These are phyloP conservation scores for Heliconius hortense DNA, from an alignment of 2,888 invertebrate species.

Conservation along the genomic window DNA sequence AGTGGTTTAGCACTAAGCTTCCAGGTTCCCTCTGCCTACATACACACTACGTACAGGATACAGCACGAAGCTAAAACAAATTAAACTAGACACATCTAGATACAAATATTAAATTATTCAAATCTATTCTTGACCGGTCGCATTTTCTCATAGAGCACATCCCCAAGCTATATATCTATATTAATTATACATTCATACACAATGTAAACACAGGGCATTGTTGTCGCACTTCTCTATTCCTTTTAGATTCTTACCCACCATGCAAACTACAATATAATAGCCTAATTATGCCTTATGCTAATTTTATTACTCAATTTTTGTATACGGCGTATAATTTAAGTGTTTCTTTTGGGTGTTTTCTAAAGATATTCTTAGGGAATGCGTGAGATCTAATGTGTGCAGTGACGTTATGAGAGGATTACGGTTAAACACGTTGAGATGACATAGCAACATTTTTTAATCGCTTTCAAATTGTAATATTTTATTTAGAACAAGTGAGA, in stretches of 20 bases:
- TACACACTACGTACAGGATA: not conserved
- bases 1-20: not conserved
- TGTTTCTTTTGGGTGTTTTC: constrained; percentile 48
- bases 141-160: constrained; percentile 66
- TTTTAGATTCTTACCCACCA: constrained; percentile 67
- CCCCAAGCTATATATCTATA: constrained; percentile 69
- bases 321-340: constrained; percentile 68
- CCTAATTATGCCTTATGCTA: constrained; percentile 77
- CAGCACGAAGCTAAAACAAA: not conserved
- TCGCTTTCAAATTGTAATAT: constrained; percentile 38
- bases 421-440: constrained; percentile 37
- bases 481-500: constrained; percentile 25
- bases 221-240: constrained; percentile 53
- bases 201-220: constrained; percentile 77
- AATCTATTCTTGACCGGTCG: constrained; percentile 61
- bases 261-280: constrained; percentile 74
- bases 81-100: not conserved
- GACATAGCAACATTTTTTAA: constrained; percentile 37
- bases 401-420: constrained; percentile 54
- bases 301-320: constrained; percentile 67
- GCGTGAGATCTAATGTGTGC: constrained; percentile 56
- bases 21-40: not conserved
- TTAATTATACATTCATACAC: constrained; percentile 78
- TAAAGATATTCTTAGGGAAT: constrained; percentile 76
- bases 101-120: constrained; percentile 27